These are phyloP conservation scores for Bucorvus abyssinicus DNA, from an alignment of 2,797 vertebrate species.

Conservation along the genomic window DNA sequence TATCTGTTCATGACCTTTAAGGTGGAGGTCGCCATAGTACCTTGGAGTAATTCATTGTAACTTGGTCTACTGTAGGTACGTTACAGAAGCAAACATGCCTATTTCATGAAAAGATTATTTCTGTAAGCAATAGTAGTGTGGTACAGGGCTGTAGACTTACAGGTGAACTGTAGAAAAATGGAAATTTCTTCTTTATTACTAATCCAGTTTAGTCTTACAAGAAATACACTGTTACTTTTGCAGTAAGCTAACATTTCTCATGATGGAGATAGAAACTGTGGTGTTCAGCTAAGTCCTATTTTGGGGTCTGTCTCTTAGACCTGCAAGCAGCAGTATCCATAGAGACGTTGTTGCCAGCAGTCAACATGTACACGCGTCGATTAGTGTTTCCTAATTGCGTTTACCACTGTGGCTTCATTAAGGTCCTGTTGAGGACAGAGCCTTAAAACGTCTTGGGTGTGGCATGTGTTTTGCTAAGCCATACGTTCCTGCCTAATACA, in stretches of 20 bases:
- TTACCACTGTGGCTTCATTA: slow-evolving; percentile 29
- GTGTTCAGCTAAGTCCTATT: background rate
- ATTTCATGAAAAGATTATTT: background rate
- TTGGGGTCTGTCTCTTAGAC: background rate
- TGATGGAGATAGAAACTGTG: background rate
- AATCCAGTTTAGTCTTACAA: background rate
- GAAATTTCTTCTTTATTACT: background rate
- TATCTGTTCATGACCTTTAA: background rate
- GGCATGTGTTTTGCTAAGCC: background rate
- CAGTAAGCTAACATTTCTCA: background rate
- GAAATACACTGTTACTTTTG: background rate
- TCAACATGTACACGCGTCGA: slow-evolving; percentile 29
- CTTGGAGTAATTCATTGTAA: background rate
- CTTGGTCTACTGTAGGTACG: background rate
- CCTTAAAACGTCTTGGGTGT: background rate
- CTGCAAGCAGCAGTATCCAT: slow-evolving; percentile 36
- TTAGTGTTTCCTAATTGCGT: slow-evolving; percentile 40
- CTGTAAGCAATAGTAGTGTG: background rate
- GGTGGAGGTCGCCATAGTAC: background rate
- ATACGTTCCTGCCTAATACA: background rate
- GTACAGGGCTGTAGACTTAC: background rate
- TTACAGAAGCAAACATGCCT: background rate
- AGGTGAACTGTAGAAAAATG: background rate
- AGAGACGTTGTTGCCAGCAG: slow-evolving; percentile 29
- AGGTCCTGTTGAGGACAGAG: slow-evolving; percentile 13